Percentiles rank a stretch among this genome's conserved stretches.
Evolutionary conservation across 2,113 vertebrate genomes (phyloP).

Genomic region (Pithys albifrons): DNA sequence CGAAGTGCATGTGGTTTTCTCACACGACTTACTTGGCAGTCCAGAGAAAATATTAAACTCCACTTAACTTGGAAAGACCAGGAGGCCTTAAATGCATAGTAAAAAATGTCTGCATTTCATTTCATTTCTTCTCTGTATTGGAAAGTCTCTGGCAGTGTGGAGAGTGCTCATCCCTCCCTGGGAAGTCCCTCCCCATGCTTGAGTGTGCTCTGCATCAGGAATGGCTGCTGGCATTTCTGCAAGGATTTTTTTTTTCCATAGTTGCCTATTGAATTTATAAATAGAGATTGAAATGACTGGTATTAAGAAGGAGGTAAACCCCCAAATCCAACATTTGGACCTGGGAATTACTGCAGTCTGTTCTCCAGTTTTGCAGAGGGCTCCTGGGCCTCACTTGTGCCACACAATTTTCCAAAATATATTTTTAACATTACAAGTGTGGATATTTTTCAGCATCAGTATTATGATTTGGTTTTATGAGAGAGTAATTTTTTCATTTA

Average conservation of each 20-base stretch:
- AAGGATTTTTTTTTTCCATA: not conserved
- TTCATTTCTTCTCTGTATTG: conserved; percentile 10
- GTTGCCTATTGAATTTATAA: not conserved
- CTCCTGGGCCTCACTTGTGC: not conserved
- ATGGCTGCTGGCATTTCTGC: not conserved
- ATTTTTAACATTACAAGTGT: not conserved
- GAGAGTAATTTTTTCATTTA: not conserved
- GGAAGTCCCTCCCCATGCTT: not conserved
- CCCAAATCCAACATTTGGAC: not conserved
- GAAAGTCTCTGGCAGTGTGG: not conserved
- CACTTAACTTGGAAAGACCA: conserved; percentile 52
- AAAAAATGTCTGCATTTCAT: conserved; percentile 38
- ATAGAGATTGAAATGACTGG: not conserved
- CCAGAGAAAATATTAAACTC: conserved; percentile 57
- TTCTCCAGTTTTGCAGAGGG: not conserved
- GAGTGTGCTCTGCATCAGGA: not conserved
- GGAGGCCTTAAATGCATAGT: not conserved
- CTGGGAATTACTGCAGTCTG: not conserved
- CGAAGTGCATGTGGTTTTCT: conserved; percentile 68
- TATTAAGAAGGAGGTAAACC: not conserved
- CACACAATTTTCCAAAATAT: not conserved
- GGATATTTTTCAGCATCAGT: not conserved
- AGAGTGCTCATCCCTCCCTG: not conserved
- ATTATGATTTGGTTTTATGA: not conserved
- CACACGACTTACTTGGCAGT: conserved; percentile 62